Evolutionary conservation across 2,113 vertebrate genomes (phyloP).

Genomic region (Sceloporus tristichus): DNA sequence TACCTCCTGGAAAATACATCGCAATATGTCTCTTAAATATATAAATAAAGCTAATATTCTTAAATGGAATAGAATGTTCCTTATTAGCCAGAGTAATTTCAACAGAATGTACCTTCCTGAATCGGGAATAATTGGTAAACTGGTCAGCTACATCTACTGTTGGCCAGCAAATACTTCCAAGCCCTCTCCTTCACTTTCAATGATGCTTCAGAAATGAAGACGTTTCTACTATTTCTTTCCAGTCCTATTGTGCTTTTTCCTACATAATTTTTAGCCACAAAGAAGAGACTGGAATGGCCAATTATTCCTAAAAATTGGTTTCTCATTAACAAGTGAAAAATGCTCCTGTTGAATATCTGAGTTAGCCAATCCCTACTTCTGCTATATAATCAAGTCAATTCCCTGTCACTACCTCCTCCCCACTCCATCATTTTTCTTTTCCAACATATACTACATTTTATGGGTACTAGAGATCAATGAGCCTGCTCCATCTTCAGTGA

Average conservation of each 20-base stretch:
- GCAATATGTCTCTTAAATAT: neutral
- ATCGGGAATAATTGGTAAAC: neutral
- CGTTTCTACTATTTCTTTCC: too few relatives aligned
- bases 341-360: neutral
- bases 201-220: neutral
- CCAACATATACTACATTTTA: neutral
- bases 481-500: neutral
- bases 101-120: neutral
- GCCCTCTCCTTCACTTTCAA: neutral
- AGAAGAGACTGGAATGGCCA: neutral
- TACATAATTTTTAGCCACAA: too few relatives aligned
- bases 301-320: neutral
- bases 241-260: too few relatives aligned
- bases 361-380: neutral
- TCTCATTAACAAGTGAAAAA: neutral
- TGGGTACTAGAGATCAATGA: neutral
- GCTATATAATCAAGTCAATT: neutral
- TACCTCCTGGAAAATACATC: conserved; percentile 84
- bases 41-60: neutral
- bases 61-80: neutral
- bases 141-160: neutral
- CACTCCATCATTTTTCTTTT: neutral
- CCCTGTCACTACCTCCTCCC: neutral
- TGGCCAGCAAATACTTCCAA: neutral
- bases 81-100: neutral